Percentiles rank a stretch among this genome's conserved stretches.
Conservation (phyloP, 2,888 invertebrate genomes). For the Micropterix aruncella region DNA sequence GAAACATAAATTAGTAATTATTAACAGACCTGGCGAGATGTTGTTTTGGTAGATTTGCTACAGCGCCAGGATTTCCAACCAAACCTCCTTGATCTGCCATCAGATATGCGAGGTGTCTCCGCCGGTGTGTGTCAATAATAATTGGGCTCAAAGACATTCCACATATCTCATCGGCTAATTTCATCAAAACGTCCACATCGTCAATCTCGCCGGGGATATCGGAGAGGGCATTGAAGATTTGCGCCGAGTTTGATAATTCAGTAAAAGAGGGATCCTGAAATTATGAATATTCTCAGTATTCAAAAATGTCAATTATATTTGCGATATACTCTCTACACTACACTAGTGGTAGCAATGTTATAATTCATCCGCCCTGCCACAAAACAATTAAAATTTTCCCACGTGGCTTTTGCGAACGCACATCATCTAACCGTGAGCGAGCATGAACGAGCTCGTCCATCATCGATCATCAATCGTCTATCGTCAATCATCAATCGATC, state of each 20-base stretch:
- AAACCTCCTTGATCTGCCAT: conserved; percentile 95
- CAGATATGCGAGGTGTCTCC: conserved; percentile 85
- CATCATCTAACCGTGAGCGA: too few species aligned
- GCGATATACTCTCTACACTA: too few species aligned
- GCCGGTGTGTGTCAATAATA: conserved; percentile 75
- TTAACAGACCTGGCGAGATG: conserved; percentile 51
- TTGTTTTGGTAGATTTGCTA: conserved; percentile 88
- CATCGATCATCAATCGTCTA: too few species aligned
- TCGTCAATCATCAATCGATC: too few species aligned
- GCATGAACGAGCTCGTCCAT: too few species aligned
- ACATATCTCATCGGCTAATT: conserved; percentile 53
- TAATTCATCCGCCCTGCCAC: too few species aligned
- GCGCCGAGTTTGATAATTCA: conserved; percentile 86
- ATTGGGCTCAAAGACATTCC: conserved; percentile 74
- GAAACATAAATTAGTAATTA: too few species aligned
- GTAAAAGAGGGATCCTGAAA: conserved; percentile 64
- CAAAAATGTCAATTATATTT: too few species aligned
- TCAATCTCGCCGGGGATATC: conserved; percentile 91
- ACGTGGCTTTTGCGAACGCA: too few species aligned
- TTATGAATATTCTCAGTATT: too few species aligned
- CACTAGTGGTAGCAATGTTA: too few species aligned
- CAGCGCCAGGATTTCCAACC: conserved; percentile 79
- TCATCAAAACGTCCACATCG: conserved; percentile 77
- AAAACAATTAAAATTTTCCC: too few species aligned
- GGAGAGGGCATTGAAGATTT: conserved; percentile 94